These are phyloP conservation scores for Anguilla japonica DNA, from an alignment of 2,113 vertebrate genomes.

Conservation along the genomic window DNA sequence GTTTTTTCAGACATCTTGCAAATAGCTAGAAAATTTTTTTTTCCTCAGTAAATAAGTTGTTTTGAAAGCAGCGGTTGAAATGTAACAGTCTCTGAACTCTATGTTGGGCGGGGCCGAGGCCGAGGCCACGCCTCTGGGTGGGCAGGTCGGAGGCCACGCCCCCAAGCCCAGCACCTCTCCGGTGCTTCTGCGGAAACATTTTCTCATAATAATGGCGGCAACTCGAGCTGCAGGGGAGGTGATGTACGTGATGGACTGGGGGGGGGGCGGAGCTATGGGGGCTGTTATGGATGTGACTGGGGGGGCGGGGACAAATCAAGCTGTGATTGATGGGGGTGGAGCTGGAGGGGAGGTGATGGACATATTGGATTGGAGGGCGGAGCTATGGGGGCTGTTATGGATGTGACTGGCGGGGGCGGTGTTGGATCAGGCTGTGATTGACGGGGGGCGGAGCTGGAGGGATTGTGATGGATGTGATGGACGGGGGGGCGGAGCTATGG, in stretches of 20 bases:
- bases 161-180: constrained; percentile 20
- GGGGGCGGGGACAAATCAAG: background rate
- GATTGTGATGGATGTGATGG: background rate
- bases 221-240: background rate
- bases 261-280: background rate
- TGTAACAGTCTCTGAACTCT: constrained; percentile 55
- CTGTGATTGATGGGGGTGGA: too few relatives aligned
- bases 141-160: background rate
- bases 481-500: background rate
- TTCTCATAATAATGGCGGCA: constrained; percentile 24
- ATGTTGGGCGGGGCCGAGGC: constrained; percentile 18
- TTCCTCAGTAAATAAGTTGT: constrained; percentile 40
- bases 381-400: background rate
- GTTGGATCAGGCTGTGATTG: too few relatives aligned
- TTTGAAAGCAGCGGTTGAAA: constrained; percentile 55
- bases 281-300: background rate
- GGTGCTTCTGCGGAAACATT: constrained; percentile 27
- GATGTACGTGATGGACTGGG: background rate
- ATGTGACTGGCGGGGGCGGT: background rate
- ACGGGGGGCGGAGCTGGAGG: too few relatives aligned
- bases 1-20: constrained; percentile 56
- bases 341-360: too few relatives aligned
- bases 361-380: background rate
- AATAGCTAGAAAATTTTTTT: constrained; percentile 52
- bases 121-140: background rate